Evolutionary conservation across 2,113 vertebrate genomes (phyloP), one percentile per base, ranked within the genome.

Genomic region (Lutjanus erythropterus): DNA sequence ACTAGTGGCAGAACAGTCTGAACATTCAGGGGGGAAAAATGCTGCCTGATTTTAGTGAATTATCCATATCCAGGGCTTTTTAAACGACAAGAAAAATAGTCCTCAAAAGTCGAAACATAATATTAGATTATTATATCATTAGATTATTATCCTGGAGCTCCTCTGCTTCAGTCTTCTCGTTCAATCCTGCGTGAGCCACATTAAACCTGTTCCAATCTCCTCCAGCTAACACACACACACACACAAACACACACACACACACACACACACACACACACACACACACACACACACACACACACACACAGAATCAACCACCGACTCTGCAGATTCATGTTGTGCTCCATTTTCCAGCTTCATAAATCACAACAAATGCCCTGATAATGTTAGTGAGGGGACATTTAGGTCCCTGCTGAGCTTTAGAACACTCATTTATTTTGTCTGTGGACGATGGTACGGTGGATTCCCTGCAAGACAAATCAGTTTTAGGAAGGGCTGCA

Each of bases 301-400:
- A 60, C 1, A 67, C 10, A 44, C 33, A 31, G 21, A 50, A 50
- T 58, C 27, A 6, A 1, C 39, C 31, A 23, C 18, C 1, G 6
- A 9, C 2, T 44, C 60, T 27, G 61, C 5, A 59, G 21, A 19
- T 44, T 37, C 19, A 15, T 10, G 44, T 55, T 25, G 46, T 7
- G 50, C 42, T 71, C 75, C 7, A 29, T 66, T 65, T 83, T 58
- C 41, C 69, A 33, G 62, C 79, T 60, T 41, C 53, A 55, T 66
- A 60, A 71, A 70, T 75, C 52, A 33, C 49, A 65, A 49, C 31
- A 27, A 60, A n/a, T 1, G 7, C 15, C 29, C 59, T 2, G 25
- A 65, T 75, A 35, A 23, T 23, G 27, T 15, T 46, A 4, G 9
- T 5, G 50, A 52, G 41, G 25, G 25, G 42, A 50, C 62, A 9